Conservation (phyloP, 2,797 vertebrate genomes). For the Acrossocheilus wenchowensis region DNA sequence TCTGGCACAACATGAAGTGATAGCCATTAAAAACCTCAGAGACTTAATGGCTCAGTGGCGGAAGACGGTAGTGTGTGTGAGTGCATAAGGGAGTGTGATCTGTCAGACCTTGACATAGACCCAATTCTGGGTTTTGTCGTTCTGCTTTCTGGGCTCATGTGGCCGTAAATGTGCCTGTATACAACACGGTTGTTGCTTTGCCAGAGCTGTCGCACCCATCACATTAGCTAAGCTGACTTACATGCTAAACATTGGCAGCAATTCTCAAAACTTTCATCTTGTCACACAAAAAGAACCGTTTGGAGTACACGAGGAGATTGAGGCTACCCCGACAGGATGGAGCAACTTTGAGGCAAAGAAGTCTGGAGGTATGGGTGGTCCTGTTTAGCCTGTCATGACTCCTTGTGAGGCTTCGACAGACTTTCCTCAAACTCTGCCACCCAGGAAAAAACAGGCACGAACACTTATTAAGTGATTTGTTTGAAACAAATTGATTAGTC, state of each 20-base stretch:
- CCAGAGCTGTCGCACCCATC: conserved; percentile 36
- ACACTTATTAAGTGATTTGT: conserved; percentile 82
- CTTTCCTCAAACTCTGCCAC: conserved; percentile 76
- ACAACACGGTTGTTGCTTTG: conserved; percentile 32
- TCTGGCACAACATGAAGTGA: conserved; percentile 51
- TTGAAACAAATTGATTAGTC: conserved; percentile 84
- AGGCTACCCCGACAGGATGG: conserved; percentile 39
- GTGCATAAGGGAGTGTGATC: conserved; percentile 8
- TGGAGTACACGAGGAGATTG: conserved; percentile 24
- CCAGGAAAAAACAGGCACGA: conserved; percentile 73
- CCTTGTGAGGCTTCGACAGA: conserved; percentile 75
- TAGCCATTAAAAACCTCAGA: conserved; percentile 39
- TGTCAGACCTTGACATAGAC: conserved; percentile 12
- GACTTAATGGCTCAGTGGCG: conserved; percentile 3
- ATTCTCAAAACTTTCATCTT: conserved; percentile 10
- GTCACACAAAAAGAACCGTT: conserved; percentile 24
- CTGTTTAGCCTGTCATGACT: conserved; percentile 78
- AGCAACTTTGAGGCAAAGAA: conserved; percentile 32
- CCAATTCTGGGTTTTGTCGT: background rate
- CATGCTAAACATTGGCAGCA: conserved; percentile 31
- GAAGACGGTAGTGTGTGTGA: conserved; percentile 9
- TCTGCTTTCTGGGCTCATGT: conserved; percentile 21
- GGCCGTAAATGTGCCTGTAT: background rate
- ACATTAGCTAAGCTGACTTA: conserved; percentile 49
- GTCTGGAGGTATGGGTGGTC: conserved; percentile 80